Evolutionary conservation across 2,888 invertebrate species (phyloP), one percentile per base, ranked within the genome.

Genomic region (Tachystola acroxantha): DNA sequence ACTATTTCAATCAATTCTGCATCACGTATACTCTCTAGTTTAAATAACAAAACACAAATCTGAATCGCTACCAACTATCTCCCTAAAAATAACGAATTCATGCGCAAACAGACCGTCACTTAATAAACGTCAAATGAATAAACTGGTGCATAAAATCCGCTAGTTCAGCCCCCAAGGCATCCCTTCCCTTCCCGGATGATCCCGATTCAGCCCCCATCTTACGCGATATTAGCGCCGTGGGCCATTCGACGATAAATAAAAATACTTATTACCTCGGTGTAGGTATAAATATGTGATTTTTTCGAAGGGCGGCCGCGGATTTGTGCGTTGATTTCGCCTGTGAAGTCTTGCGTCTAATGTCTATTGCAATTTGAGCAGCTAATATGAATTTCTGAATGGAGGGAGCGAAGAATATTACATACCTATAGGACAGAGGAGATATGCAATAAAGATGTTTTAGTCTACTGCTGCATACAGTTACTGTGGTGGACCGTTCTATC

Each of bases 211-310:
- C 16, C 16, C 53, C 53, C 59, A 64, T 75, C 82, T 79, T 73
- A 59, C 64, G 46, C 74, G 74, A 85, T 85, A 85, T 85, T 85
- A 85, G 63, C 75, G 73, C 85, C 80, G 58, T 61, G 60, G 82
- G 85, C 82, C 47, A 74, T 67, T 63, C 24, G 69, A 62, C 68
- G 53, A 72, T 77, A 75, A 76, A 78, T 79, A 84, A 81, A 82
- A 82, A 80, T 68, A 74, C 75, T 75, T 79, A 81, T 77, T 74
- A 76, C 72, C 63, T 56, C 54, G n/a, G n/a, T 9, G 71, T 58
- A 67, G 53, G 54, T 64, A 68, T 70, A 71, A 72, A 71, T 73
- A 71, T 69, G 55, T 65, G 64, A 70, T 66, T 66, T 67, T 66
- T 64, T 43, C 46, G 40, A 53, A 45, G 48, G 55, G 48, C 22